Percentiles rank a stretch among this genome's conserved stretches.
These are phyloP conservation scores for Macaria liturata DNA, from an alignment of 2,888 invertebrate genomes.

Conservation along the genomic window DNA sequence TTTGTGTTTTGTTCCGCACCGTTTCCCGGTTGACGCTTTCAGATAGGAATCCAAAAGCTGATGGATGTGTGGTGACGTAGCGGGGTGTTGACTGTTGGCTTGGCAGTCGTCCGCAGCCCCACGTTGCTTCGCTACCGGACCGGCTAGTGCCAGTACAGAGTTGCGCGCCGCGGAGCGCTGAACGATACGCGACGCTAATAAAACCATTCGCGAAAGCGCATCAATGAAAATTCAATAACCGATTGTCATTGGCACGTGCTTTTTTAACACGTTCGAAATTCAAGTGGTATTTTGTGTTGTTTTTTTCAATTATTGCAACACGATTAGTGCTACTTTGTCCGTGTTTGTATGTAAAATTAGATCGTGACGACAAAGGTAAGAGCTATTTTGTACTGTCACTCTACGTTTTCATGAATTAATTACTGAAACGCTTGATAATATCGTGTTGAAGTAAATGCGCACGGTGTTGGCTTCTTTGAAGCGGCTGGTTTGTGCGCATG, in stretches of 20 bases:
- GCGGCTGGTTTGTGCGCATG: slow-evolving; percentile 3
- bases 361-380: slow-evolving; percentile 46
- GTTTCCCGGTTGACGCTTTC: slow-evolving; percentile 15
- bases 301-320: slow-evolving; percentile 21
- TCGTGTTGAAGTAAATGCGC: not conserved
- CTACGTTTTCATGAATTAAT: slow-evolving; percentile 12
- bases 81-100: slow-evolving; percentile 44
- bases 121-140: slow-evolving; percentile 27
- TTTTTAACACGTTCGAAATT: slow-evolving; percentile 43
- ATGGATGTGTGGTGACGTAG: slow-evolving; percentile 33
- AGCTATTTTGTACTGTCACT: slow-evolving; percentile 9
- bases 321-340: slow-evolving; percentile 37
- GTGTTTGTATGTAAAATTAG: slow-evolving; percentile 38
- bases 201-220: slow-evolving; percentile 43
- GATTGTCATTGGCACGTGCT: slow-evolving; percentile 56
- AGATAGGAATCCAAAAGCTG: slow-evolving; percentile 30
- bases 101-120: slow-evolving; percentile 48
- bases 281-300: slow-evolving; percentile 53
- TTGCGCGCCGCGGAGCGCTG: slow-evolving; percentile 60
- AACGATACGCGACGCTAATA: slow-evolving; percentile 48
- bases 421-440: not conserved
- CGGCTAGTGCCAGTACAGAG: slow-evolving; percentile 56
- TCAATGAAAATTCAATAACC: slow-evolving; percentile 53
- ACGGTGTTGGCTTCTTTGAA: too few relatives aligned
- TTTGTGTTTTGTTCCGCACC: slow-evolving; percentile 1